A percentile compares a stretch with the other conserved stretches of the same genome.
These are phyloP conservation scores for Leptosomus discolor DNA, from an alignment of 2,113 vertebrate species.

Conservation along the genomic window DNA sequence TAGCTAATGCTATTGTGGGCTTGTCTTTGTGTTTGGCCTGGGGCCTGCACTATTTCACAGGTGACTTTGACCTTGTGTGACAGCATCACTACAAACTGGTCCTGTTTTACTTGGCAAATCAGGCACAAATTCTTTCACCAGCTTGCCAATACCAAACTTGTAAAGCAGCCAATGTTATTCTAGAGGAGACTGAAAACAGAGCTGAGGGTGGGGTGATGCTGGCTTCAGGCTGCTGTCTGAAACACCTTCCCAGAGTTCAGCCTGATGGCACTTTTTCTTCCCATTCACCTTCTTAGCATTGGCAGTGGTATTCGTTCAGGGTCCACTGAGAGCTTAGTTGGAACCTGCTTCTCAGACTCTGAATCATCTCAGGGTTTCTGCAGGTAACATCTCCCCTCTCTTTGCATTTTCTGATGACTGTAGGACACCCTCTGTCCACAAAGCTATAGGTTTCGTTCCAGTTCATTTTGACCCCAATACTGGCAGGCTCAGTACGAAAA, in stretches of 20 bases:
- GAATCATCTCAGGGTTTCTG: neutral
- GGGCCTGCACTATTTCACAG: neutral
- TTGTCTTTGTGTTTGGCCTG: neutral
- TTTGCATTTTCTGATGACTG: neutral
- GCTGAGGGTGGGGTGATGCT: neutral
- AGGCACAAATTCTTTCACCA: neutral
- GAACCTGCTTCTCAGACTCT: neutral
- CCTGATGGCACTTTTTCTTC: neutral
- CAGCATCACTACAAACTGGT: neutral
- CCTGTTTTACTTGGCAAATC: neutral
- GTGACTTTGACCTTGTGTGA: neutral
- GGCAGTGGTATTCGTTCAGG: neutral
- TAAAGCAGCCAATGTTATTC: neutral
- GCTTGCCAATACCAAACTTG: neutral
- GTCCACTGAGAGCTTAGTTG: neutral
- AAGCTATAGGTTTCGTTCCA: neutral
- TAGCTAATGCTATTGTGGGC: neutral
- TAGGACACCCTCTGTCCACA: neutral
- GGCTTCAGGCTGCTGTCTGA: neutral
- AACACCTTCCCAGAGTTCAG: neutral
- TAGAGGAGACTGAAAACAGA: neutral
- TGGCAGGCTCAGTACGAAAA: neutral
- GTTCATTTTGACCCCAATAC: neutral
- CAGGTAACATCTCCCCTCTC: neutral
- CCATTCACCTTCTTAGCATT: too few relatives aligned